Base-by-base conservation (phyloP, 2,113 vertebrate genomes). In the Microtus oregoni region DNA sequence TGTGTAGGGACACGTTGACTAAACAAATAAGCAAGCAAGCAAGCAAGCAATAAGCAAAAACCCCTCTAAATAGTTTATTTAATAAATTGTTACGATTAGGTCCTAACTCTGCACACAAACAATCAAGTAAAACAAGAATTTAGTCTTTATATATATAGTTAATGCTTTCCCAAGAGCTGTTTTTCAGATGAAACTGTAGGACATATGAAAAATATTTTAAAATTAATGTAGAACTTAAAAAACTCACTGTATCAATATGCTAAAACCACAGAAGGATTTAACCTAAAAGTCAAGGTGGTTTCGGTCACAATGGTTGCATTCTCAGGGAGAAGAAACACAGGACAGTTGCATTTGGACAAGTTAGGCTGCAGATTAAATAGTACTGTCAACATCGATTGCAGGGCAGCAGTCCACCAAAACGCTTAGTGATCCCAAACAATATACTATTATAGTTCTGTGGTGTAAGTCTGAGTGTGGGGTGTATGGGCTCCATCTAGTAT, bases 321-420 rank as follows among this genome's bases (percentile, higher is more conserved):
- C 75, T 58, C 12, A 72, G n/a, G 52, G 35, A 91, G 26, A 96
- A 92, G 17, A 96, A 96, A 86, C 28, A 55, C 79, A 70, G 1
- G 13, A 63, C 13, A 52, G 6, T 38, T 50, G 24, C 5, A 47
- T 63, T 82, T 50, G 58, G 44, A 50, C 58, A 94, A 83, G 26
- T 35, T 11, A 63, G 2, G 65, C 2, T n/a, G 7, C 13, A 52
- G 20, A 47, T 73, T 15, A 72, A 7, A 52, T n/a, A 20, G 50
- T 7, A 2, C 47, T 82, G 28, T 67, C 12, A 1, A 82, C 70
- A 63, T 15, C 7, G 81, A 4, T 15, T 38, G 35, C 28, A 41
- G 9, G 41, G 8, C 55, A 70, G 67, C 22, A 89, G 83, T 79
- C 1, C 12, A 83, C 13, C 5, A 6, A 7, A 32, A 10, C 20